These are phyloP conservation scores for Phaetusa simplex DNA, from an alignment of 2,113 vertebrate species.

Conservation along the genomic window DNA sequence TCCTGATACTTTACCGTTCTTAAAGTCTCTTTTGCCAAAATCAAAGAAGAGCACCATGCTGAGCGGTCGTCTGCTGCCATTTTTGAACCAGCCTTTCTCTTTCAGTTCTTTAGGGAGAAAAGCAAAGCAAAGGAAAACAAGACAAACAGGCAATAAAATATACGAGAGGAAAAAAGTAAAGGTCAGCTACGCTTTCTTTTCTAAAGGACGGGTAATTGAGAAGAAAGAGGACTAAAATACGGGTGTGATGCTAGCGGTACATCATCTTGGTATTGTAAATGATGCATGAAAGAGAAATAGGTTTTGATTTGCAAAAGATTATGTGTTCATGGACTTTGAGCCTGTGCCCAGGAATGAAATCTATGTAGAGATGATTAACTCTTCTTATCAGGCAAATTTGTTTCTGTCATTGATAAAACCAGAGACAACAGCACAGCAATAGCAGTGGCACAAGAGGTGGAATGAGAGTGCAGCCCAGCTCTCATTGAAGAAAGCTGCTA, in stretches of 20 bases:
- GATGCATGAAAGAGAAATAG: conserved; percentile 35
- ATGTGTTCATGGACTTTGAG: conserved; percentile 40
- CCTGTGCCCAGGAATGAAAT: background rate
- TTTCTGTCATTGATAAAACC: conserved; percentile 39
- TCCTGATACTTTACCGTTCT: background rate
- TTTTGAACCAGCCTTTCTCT: background rate
- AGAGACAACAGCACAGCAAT: background rate
- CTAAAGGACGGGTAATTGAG: background rate
- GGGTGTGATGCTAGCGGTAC: conserved; percentile 19
- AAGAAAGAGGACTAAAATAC: conserved; percentile 13
- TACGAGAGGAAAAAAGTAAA: background rate
- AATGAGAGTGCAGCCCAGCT: background rate
- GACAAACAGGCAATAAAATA: background rate
- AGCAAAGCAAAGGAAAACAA: background rate
- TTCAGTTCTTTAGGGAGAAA: background rate
- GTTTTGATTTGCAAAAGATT: conserved; percentile 54
- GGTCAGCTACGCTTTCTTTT: conserved; percentile 30
- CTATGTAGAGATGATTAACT: conserved; percentile 20
- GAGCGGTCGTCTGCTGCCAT: background rate
- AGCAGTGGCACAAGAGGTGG: background rate
- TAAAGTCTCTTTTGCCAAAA: background rate
- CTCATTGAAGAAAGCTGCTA: background rate
- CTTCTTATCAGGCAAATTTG: background rate
- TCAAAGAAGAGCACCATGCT: background rate
- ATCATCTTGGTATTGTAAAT: conserved; percentile 27